Evolutionary conservation across 2,888 invertebrate genomes (phyloP), one percentile per base, ranked within the genome.

Genomic region (Cyrtodaria siliqua): DNA sequence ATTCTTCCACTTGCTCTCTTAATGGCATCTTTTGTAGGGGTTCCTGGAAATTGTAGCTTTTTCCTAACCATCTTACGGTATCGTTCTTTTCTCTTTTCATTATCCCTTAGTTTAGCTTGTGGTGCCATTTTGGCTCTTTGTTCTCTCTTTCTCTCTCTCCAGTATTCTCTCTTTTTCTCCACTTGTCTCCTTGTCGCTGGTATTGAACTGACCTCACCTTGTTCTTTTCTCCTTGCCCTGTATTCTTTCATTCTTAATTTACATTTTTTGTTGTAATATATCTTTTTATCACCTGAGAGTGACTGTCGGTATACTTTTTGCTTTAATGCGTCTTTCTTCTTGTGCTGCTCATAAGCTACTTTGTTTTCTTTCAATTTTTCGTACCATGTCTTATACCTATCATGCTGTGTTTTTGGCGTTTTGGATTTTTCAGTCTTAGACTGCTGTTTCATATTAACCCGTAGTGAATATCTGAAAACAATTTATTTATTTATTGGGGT

Each of bases 231-330:
- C 9, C 53, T 26, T 1, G 23, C 3, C 24, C 61, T 53, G n/a
- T n/a, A n/a, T n/a, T n/a, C n/a, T 27, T 38, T 2, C 69, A 69
- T 69, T 14, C 69, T 40, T 6, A 61, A 2, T 33, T 53, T 61
- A 0, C 55, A 1, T 29, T 69, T 69, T 61, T 61, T 61, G 44
- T 40, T 68, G 18, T 55, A 55, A 0, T 0, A 20, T 12, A 52
- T 16, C 4, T 12, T 27, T 27, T 61, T 38, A 23, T 44, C 55
- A 2, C 4, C 44, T 1, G n/a, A n/a, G 6, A 69, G 4, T 2
- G 23, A 12, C 23, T 53, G 23, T 18, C 69, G 16, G 29, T 55
- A 55, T n/a, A n/a, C 14, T 55, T 18, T 42, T 6, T 44, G 2
- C 9, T 44, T 61, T 16, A 44, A 0, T 14, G n/a, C 3, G 38